These are phyloP conservation scores for Ooceraea biroi DNA, from an alignment of 1,140 invertebrate species.

Conservation along the genomic window DNA sequence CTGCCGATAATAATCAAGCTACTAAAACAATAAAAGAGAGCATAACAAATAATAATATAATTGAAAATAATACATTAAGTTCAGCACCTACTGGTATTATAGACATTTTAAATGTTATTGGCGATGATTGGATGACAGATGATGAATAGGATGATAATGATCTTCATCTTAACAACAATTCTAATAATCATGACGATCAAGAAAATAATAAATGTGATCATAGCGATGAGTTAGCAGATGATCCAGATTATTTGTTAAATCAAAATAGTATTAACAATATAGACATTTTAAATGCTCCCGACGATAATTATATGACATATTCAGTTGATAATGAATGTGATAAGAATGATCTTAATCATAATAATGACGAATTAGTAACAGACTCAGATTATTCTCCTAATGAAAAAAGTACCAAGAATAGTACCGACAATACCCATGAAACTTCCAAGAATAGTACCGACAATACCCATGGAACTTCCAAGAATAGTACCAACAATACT, in stretches of 20 bases:
- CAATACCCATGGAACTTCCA: too few species aligned
- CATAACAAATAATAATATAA: background rate
- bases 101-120: background rate
- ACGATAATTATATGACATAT: too few species aligned
- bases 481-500: background rate
- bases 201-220: background rate
- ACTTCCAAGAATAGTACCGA: too few species aligned
- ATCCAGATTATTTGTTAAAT: background rate
- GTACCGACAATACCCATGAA: too few species aligned
- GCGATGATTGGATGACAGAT: background rate
- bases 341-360: too few species aligned
- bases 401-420: too few species aligned
- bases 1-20: background rate
- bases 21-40: background rate
- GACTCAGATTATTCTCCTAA: too few species aligned
- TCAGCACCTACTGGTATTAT: background rate
- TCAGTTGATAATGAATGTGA: too few species aligned
- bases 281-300: too few species aligned
- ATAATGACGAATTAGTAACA: too few species aligned
- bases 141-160: background rate
- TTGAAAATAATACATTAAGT: background rate
- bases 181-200: background rate
- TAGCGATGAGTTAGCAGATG: background rate
- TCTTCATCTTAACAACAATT: too few species aligned
- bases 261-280: background rate